Evolutionary conservation across 2,888 invertebrate species (phyloP).

Genomic region (Mesoligia furuncula): DNA sequence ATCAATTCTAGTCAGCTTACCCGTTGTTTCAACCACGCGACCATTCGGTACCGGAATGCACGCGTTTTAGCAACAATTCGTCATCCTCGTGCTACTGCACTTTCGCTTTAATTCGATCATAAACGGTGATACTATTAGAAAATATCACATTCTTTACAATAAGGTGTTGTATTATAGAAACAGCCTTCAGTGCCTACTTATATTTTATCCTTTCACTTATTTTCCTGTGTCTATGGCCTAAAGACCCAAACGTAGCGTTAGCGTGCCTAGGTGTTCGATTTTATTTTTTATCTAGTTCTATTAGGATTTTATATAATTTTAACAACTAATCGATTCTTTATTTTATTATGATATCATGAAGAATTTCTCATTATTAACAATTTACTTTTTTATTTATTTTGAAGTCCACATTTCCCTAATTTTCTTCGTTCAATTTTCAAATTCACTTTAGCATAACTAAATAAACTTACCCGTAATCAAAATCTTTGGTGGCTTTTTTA

Average conservation of each 20-base stretch:
- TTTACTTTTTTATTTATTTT: background rate
- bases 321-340: background rate
- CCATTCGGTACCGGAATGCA: constrained; percentile 34
- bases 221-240: constrained; percentile 13
- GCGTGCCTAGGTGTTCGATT: background rate
- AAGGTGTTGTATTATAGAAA: constrained; percentile 11
- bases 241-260: background rate
- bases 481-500: constrained; percentile 87
- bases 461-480: constrained; percentile 90
- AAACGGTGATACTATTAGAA: constrained; percentile 32
- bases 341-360: background rate
- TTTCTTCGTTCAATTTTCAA: background rate
- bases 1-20: constrained; percentile 1
- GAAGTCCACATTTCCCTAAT: background rate
- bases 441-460: constrained; percentile 26
- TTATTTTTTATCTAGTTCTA: background rate
- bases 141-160: constrained; percentile 22
- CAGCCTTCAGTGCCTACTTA: constrained; percentile 28
- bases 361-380: background rate
- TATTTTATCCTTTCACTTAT: constrained; percentile 45
- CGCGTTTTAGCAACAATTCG: constrained; percentile 44
- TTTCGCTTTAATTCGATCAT: constrained; percentile 49
- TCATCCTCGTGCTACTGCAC: constrained; percentile 35
- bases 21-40: constrained; percentile 27
- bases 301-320: background rate